Evolutionary conservation across 2,113 vertebrate genomes (phyloP), one percentile per base, ranked within the genome.

Genomic region (Pseudonaja textilis): DNA sequence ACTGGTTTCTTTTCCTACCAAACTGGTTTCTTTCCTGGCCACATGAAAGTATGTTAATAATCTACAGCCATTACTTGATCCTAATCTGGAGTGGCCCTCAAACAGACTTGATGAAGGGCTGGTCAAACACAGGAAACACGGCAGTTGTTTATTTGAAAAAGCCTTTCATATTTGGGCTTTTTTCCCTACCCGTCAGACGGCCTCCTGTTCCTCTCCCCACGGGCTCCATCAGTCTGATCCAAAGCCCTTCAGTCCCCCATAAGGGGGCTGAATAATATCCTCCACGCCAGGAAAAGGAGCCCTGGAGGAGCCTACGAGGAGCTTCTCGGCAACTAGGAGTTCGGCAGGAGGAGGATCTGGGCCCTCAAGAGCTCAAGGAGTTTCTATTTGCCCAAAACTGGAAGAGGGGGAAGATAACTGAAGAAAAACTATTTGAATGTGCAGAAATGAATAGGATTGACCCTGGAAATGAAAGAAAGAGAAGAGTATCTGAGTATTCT

Each of bases 101-200:
- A 1, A 5, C 52, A 29, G 87, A 59, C 1, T 14, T 55, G 16
- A 0, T 0, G 0, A 91, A 85, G 16, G 0, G n/a, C 91, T 89
- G 50, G 26, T 64, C 93, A 93, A 47, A 0, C 0, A 86, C 22
- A 0, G 0, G 0, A 47, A 89, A 95, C n/a, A 0, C 0, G 29
- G 25, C 34, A 25, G 22, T 52, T 26, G 47, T 50, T 92, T 2
- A 59, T 55, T 3, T 91, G 56, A 39, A 1, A 92, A 92, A 93
- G 59, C 42, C 54, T 59, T 39, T 87, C 25, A 2, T 20, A 6
- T 23, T 59, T 18, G 29, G 54, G 59, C 29, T 50, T 8, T 47
- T 47, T 55, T 92, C 12, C 59, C 55, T 90, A 20, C 74, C 85
- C 34, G 56, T 54, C 94, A 96, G 93, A 89, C 6, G 90, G 34